These are phyloP conservation scores for Himalopsyche japonica DNA, from an alignment of 2,888 invertebrate species.

Conservation along the genomic window DNA sequence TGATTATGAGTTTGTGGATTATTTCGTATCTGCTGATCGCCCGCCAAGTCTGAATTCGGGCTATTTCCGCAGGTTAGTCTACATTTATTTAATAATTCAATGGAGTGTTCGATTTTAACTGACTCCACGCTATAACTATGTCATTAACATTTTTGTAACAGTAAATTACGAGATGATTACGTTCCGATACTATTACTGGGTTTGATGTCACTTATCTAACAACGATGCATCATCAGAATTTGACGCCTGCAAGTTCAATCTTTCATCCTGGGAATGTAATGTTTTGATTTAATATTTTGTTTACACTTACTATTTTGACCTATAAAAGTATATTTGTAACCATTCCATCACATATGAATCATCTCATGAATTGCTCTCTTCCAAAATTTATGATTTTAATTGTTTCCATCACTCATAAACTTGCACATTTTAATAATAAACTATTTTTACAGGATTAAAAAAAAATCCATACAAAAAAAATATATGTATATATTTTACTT, in stretches of 20 bases:
- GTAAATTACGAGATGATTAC: constrained; percentile 14
- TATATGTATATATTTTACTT: no score
- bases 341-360: not conserved
- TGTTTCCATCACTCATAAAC: no score
- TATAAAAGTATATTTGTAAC: not conserved
- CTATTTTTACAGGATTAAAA: no score
- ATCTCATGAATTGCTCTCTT: no score
- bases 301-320: not conserved
- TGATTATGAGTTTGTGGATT: constrained; percentile 1
- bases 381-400: no score
- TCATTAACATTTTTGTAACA: constrained; percentile 28
- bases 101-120: not conserved
- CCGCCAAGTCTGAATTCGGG: not conserved
- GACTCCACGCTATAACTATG: constrained; percentile 6
- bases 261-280: not conserved
- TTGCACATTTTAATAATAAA: no score
- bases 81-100: not conserved
- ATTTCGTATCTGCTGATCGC: not conserved
- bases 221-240: not conserved
- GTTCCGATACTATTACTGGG: not conserved
- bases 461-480: no score
- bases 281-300: not conserved
- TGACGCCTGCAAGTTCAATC: not conserved
- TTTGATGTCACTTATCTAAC: not conserved
- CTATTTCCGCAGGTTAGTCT: not conserved